A percentile compares a stretch with the other conserved stretches of the same genome.
phyloP scores from a whole-genome alignment of 2,888 invertebrate species.

The Crepidodera aurea region DNA sequence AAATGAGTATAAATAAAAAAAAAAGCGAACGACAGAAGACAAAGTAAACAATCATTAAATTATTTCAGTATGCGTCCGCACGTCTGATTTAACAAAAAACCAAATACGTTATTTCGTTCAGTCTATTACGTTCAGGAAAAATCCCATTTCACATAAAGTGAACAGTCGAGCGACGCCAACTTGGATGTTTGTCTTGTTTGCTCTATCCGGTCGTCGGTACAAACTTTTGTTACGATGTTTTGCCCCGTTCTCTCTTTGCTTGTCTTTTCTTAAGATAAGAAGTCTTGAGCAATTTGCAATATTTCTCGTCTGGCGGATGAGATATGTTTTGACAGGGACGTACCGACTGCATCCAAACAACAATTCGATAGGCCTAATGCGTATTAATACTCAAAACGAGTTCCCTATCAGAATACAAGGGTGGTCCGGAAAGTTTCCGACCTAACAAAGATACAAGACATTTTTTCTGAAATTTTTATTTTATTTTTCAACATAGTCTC shows the following conservation, averaged over 20 bases:
- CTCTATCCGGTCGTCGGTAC: slow-evolving; percentile 52
- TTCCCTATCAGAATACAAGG: no score
- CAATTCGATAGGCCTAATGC: no score
- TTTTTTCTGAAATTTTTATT: no score
- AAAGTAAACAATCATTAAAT: slow-evolving; percentile 7
- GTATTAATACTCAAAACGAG: no score
- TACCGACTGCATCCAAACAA: no score
- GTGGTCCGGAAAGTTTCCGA: no score
- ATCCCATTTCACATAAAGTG: slow-evolving; percentile 44
- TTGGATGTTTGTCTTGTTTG: slow-evolving; percentile 55
- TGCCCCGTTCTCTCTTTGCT: slow-evolving; percentile 39
- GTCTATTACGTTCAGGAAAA: slow-evolving; percentile 37
- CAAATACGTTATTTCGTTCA: slow-evolving; percentile 27
- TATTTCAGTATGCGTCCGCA: slow-evolving; percentile 24
- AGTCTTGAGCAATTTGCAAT: slow-evolving; percentile 48
- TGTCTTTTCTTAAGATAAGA: slow-evolving; percentile 54
- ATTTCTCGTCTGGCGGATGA: slow-evolving; percentile 23
- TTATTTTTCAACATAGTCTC: no score
- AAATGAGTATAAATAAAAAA: no score
- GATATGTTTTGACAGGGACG: slow-evolving; percentile 13
- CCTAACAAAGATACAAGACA: no score
- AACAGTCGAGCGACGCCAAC: slow-evolving; percentile 53
- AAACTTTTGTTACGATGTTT: slow-evolving; percentile 52
- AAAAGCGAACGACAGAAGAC: not conserved
- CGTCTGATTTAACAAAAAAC: slow-evolving; percentile 25